phyloP scores from a whole-genome alignment of 2,888 invertebrate species.

The Pandemis corylana region DNA sequence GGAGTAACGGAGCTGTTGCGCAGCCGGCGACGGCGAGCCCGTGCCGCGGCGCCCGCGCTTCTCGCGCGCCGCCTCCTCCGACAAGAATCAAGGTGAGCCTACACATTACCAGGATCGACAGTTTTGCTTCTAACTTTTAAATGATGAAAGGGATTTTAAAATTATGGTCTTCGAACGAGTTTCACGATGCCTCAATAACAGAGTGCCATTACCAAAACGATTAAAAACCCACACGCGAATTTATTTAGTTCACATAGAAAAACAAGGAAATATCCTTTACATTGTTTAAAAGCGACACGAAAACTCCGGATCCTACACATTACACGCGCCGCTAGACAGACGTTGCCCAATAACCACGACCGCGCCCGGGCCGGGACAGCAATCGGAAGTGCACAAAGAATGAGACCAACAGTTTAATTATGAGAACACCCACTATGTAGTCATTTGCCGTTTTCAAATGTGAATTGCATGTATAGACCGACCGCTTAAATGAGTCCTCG shows the following conservation, averaged over 20 bases:
- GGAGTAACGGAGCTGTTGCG: constrained; percentile 59
- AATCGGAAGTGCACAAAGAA: constrained; percentile 29
- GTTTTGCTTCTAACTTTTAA: neutral
- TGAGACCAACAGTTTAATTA: constrained; percentile 5
- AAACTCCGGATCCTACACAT: neutral
- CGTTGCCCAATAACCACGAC: neutral
- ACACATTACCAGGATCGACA: constrained; percentile 3
- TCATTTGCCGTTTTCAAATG: no score
- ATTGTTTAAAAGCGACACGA: neutral
- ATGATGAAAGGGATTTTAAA: neutral
- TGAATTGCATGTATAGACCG: no score
- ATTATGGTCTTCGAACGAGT: neutral
- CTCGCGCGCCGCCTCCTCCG: constrained; percentile 81
- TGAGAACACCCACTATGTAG: neutral
- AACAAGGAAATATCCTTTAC: neutral
- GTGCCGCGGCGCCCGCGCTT: constrained; percentile 80
- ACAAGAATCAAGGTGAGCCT: constrained; percentile 78
- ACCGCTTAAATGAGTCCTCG: no score
- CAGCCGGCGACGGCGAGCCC: constrained; percentile 66
- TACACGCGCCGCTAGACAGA: constrained; percentile 1
- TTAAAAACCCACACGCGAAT: no score
- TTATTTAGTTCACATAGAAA: no score
- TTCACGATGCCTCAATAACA: neutral
- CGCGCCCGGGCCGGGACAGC: constrained; percentile 14
- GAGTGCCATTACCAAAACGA: no score